Evolutionary conservation across 2,113 vertebrate genomes (phyloP).

Genomic region (Catharus minimus): DNA sequence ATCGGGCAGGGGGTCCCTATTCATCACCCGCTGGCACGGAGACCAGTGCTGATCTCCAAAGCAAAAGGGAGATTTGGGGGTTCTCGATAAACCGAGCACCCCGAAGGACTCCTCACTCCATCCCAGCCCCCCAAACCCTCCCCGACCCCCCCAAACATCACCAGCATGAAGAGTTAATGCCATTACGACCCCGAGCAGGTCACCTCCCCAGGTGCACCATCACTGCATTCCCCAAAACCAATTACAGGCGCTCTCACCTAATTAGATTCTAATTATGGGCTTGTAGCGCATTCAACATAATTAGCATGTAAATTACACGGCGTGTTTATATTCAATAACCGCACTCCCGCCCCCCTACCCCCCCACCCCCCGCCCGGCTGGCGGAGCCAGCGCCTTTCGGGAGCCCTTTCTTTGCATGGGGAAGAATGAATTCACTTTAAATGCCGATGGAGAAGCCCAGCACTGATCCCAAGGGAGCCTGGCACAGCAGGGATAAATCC

Average conservation of each 20-base stretch:
- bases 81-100: not conserved
- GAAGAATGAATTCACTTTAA: constrained; percentile 68
- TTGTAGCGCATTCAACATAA: constrained; percentile 78
- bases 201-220: constrained; percentile 72
- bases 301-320: constrained; percentile 83
- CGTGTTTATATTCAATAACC: constrained; percentile 82
- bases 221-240: constrained; percentile 63
- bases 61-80: not conserved
- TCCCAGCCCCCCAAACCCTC: not conserved
- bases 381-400: not conserved
- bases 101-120: not conserved
- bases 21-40: accelerated
- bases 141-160: not conserved
- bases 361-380: not conserved
- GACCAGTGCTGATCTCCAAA: not conserved
- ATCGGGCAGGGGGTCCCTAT: not conserved
- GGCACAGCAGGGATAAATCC: constrained; percentile 8
- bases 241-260: constrained; percentile 78
- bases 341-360: not conserved
- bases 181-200: not conserved
- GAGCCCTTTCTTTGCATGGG: constrained; percentile 30
- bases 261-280: constrained; percentile 83
- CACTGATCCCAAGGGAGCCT: not conserved
- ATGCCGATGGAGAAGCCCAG: constrained; percentile 68
- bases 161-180: not conserved